Evolutionary conservation across 2,888 invertebrate species (phyloP).

Genomic region (Drosophila fulvimacula): DNA sequence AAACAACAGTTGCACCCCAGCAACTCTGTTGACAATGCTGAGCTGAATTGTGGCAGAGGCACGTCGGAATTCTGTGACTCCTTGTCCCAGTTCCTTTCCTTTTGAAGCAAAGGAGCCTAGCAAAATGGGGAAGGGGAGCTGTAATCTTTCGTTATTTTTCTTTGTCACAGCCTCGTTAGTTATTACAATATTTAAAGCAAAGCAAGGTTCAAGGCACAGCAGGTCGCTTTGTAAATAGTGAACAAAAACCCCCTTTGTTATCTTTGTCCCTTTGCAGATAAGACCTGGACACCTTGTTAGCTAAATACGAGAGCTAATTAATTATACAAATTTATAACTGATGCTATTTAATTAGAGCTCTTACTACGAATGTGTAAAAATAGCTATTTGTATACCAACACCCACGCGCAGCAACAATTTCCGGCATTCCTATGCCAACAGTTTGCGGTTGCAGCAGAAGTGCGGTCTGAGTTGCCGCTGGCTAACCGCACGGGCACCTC

Average conservation of each 20-base stretch:
- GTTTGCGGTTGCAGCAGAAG: conserved; percentile 41
- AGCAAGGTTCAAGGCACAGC: conserved; percentile 23
- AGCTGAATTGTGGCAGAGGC: conserved; percentile 33
- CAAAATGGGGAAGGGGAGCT: background rate
- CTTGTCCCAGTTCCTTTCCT: conserved; percentile 40
- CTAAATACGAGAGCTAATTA: background rate
- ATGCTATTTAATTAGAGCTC: background rate
- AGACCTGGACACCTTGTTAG: background rate
- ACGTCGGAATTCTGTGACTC: conserved; percentile 37
- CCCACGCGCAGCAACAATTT: background rate
- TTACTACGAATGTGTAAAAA: conserved; percentile 15
- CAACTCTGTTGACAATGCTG: conserved; percentile 37
- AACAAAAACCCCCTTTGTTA: no score
- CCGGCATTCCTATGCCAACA: conserved; percentile 38
- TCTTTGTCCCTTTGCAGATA: background rate
- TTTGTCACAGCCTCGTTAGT: conserved; percentile 51
- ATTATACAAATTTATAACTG: background rate
- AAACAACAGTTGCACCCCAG: conserved; percentile 30
- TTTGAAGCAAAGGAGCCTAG: background rate
- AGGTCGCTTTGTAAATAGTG: background rate
- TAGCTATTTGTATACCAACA: conserved; percentile 9
- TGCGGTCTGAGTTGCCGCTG: conserved; percentile 3
- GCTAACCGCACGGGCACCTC: conserved; percentile 33
- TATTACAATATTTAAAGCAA: conserved; percentile 52
- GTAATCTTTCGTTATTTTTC: conserved; percentile 33